Conservation (phyloP, 2,888 invertebrate species). For the Penaeus monodon region DNA sequence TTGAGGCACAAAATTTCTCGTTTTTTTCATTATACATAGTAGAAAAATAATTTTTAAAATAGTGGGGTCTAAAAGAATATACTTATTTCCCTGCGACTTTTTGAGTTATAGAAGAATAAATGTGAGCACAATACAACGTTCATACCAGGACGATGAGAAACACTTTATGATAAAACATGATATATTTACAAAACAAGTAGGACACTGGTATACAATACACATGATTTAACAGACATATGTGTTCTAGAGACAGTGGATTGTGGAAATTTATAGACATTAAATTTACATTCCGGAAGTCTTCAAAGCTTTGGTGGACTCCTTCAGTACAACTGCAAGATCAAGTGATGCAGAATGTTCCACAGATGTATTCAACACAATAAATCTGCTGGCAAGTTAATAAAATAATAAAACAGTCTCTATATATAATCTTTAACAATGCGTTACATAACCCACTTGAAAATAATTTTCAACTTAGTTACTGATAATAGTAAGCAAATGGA, state of each 20-base stretch:
- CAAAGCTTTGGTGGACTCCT: background rate
- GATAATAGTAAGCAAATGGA: background rate
- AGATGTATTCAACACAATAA: slow-evolving; percentile 3
- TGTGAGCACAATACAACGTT: background rate
- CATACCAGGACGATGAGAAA: slow-evolving; percentile 2
- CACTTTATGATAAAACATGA: slow-evolving; percentile 25
- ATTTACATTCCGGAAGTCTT: background rate
- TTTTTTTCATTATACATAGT: no score
- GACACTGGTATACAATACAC: slow-evolving; percentile 43
- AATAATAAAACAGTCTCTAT: slow-evolving; percentile 17
- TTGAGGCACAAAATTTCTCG: no score
- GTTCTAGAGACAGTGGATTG: background rate
- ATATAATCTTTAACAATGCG: slow-evolving; percentile 22
- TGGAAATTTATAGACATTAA: slow-evolving; percentile 2
- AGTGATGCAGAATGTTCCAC: background rate
- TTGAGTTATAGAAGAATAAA: background rate
- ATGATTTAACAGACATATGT: slow-evolving; percentile 21
- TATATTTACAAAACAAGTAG: slow-evolving; percentile 39
- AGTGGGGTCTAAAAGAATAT: background rate
- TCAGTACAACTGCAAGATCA: background rate
- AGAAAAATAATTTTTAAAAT: no score
- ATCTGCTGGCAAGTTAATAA: slow-evolving; percentile 8
- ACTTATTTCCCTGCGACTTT: background rate
- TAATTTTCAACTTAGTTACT: background rate
- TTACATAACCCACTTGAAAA: slow-evolving; percentile 9